phyloP scores from a whole-genome alignment of 2,888 invertebrate species.

The Penaeus monodon region DNA sequence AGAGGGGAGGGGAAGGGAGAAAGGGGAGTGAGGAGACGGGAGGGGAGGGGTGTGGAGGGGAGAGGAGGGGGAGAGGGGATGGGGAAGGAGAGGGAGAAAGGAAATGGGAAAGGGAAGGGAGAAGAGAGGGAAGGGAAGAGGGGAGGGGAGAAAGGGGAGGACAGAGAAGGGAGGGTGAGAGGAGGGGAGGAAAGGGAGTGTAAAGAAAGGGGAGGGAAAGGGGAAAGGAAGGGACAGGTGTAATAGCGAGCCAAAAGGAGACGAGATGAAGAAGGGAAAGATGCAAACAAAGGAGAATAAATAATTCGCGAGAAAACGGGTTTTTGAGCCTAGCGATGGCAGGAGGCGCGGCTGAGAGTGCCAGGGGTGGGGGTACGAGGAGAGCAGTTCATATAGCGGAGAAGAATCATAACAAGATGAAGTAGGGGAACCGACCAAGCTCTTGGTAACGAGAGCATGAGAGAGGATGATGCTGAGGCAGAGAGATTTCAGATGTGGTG shows the following conservation, averaged over 20 bases:
- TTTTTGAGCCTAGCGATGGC: background rate
- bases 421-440: slow-evolving; percentile 5
- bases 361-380: slow-evolving; percentile 25
- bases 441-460: no score
- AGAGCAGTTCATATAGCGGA: background rate
- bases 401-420: slow-evolving; percentile 26
- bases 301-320: background rate
- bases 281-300: background rate
- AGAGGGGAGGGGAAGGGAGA: no score
- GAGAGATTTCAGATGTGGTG: no score
- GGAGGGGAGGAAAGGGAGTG: background rate
- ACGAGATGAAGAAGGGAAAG: slow-evolving; percentile 10
- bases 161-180: background rate
- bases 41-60: background rate
- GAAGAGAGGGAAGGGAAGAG: background rate
- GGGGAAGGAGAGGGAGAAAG: background rate
- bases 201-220: background rate
- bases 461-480: no score
- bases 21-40: background rate
- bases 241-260: background rate
- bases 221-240: background rate
- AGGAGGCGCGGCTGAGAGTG: background rate
- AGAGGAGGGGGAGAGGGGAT: no score
- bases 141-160: background rate
- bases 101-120: background rate